Conservation (phyloP, 2,888 invertebrate species). For the Agrochola circellaris region DNA sequence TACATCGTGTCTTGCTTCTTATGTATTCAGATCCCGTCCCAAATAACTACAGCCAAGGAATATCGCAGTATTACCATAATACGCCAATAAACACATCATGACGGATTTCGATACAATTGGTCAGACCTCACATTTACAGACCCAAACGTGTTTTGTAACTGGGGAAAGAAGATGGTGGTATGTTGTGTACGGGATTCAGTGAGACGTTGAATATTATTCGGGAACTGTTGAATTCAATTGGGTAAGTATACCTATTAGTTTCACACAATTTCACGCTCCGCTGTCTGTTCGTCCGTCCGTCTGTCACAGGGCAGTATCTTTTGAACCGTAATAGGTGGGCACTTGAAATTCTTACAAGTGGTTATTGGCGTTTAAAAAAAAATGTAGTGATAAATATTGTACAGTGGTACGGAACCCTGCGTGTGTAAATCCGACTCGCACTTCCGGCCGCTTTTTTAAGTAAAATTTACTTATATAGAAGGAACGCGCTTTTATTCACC, state of each 20-base stretch:
- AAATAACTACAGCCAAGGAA: constrained; percentile 43
- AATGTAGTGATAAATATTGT: too few relatives aligned
- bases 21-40: constrained; percentile 51
- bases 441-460: too few relatives aligned
- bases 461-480: too few relatives aligned
- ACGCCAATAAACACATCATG: constrained; percentile 54
- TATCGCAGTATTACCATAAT: constrained; percentile 50
- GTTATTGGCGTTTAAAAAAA: too few relatives aligned
- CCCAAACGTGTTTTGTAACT: constrained; percentile 7
- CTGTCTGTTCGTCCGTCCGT: too few relatives aligned
- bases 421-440: too few relatives aligned
- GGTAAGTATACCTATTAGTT: neutral
- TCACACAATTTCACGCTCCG: neutral
- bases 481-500: too few relatives aligned
- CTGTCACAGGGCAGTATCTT: too few relatives aligned
- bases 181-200: neutral
- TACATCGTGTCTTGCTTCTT: constrained; percentile 3
- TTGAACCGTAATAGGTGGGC: too few relatives aligned
- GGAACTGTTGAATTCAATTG: neutral
- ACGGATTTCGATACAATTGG: constrained; percentile 50
- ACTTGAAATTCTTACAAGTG: too few relatives aligned
- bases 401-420: too few relatives aligned
- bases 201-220: neutral
- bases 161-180: neutral
- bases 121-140: constrained; percentile 28